Evolutionary conservation across 2,113 vertebrate genomes (phyloP), one percentile per base, ranked within the genome.

Genomic region (Epinephelus moara): DNA sequence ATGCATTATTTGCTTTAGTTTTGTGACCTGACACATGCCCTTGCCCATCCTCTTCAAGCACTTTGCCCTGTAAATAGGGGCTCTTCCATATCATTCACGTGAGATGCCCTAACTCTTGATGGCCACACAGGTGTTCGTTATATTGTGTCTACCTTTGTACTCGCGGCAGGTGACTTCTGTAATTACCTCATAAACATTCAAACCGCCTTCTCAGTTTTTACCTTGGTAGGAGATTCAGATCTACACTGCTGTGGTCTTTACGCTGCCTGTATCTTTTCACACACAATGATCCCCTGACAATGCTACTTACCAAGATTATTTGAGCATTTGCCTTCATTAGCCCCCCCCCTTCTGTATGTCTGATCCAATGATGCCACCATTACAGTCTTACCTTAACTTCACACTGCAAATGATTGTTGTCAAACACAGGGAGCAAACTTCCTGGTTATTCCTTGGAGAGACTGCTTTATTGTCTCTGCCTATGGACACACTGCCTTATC

Each of bases 381-480:
- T n/a, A 73, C 19, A 68, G 53, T 13, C 27, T 45, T 69, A 3
- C 3, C 15, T 69, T 70, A 63, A 56, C 30, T 53, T 61, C 45
- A 27, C 40, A 40, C 30, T 47, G 21, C 42, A 76, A 52, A 12
- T 73, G 50, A 75, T 59, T 72, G 33, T 40, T 64, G 27, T 33
- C 53, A 70, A 66, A 55, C 7, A 64, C 30, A 68, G 52, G 14
- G 5, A 60, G 5, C 25, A 70, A 67, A 53, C n/a, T 71, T n/a
- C 21, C 57, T 25, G 10, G 0, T 45, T 66, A 50, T 56, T 42
- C 27, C 11, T 60, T 45, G 7, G 21, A 23, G 23, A 74, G 9
- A 17, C 13, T n/a, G 8, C 49, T 69, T 49, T n/a, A 19, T 11
- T 74, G 14, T 55, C 14, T 64, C 23, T 82, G 61, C n/a, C 45